Evolutionary conservation across 2,888 invertebrate genomes (phyloP), one percentile per base, ranked within the genome.

Genomic region (Tachina grossa): DNA sequence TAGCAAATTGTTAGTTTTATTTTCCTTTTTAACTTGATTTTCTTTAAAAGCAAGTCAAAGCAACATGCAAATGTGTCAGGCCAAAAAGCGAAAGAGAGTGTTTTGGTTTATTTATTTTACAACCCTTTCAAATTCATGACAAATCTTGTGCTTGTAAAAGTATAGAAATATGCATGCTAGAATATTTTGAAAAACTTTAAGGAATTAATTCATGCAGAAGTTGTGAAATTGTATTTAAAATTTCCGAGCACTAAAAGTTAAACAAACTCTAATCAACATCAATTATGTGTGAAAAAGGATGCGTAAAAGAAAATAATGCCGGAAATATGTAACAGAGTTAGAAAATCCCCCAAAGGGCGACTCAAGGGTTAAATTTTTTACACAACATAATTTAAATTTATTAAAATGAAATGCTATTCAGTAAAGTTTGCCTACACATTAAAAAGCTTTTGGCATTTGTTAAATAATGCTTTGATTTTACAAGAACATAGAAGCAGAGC

Each of bases 31-130:
- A 4, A 43, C 14, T 51, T 39, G n/a, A 43, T 41, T 49, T 61
- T 61, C 61, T 51, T 51, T 43, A 41, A 31, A 57, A 57, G 16
- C n/a, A 19, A 41, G 51, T 22, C 39, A 74, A 16, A 6, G 19
- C 39, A 51, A 63, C 41, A 74, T 51, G 49, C 51, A 61, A 74
- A 49, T 63, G n/a, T 63, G 16, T 61, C 19, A n/a, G 53, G n/a
- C 9, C 1, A 14, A 69, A 45, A 43, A 45, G 10, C 13, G 14
- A 41, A 16, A 69, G 41, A 19, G 10, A 68, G 39, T 51, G 10
- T 66, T 49, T n/a, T 2, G 10, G 6, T 63, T 16, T 14, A 57
- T n/a, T 13, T 43, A n/a, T 63, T 16, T 43, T 66, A 9, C n/a
- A 47, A 0, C 11, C n/a, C 14, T 39, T 49, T 49, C n/a, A n/a